Evolutionary conservation across 2,888 invertebrate genomes (phyloP), one percentile per base, ranked within the genome.

Genomic region (Cylindroiulus punctatus): DNA sequence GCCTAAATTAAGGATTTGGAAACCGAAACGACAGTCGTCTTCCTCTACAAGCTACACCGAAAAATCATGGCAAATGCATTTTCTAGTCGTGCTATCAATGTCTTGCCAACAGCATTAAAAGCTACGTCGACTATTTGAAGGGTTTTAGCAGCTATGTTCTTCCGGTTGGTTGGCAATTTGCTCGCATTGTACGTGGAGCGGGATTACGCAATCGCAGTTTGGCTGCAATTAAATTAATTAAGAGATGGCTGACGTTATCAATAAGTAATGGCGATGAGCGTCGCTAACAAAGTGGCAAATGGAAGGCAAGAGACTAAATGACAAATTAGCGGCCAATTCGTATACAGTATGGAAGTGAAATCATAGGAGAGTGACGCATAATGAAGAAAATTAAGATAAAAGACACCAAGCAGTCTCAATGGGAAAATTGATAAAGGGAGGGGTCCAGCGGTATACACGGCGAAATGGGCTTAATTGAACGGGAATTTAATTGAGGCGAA

Each of bases 311-410:
- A n/a, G 52, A 52, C n/a, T 52, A n/a, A 52, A 52, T 52, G 52
- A n/a, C 52, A 52, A 52, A 52, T 52, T 52, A 52, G 52, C n/a
- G 52, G 52, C 52, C 52, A 52, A 52, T 52, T n/a, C 52, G n/a
- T n/a, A 52, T 5, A n/a, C 52, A 0, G 52, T 14, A 52, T 5
- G 14, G 52, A 52, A 14, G 47, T 47, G 47, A 47, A 47, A 47
- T 47, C 47, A 12, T 47, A 47, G 3, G n/a, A 52, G 52, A 52
- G 52, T n/a, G n/a, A 52, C n/a, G n/a, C 52, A n/a, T 52, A 52
- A 52, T 52, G n/a, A 52, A 52, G 52, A 52, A 36, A 52, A 52
- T 52, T 52, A n/a, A 52, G 52, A 52, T 52, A 52, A 52, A 52
- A 52, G 52, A 52, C 52, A 52, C n/a, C 52, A n/a, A 52, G 7